A percentile compares a stretch with the other conserved stretches of the same genome.
Evolutionary conservation across 2,888 invertebrate genomes (phyloP).

Genomic region (Julus scanicus): DNA sequence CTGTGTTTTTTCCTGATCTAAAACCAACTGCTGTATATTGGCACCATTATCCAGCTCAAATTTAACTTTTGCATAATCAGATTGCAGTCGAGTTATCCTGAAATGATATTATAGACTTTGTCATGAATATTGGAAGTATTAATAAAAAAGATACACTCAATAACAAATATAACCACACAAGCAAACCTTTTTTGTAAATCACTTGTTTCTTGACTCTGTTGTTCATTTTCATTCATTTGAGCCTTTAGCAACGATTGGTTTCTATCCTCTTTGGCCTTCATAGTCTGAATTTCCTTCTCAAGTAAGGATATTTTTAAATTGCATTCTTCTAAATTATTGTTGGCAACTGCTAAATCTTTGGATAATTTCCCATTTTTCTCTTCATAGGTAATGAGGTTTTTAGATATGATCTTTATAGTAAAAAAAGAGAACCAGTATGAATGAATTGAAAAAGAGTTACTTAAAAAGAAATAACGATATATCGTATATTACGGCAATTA

Average conservation of each 20-base stretch:
- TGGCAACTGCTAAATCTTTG: background rate
- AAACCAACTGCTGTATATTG: background rate
- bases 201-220: background rate
- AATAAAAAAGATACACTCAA: background rate
- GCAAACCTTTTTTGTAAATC: conserved; percentile 32
- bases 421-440: background rate
- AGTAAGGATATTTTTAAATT: background rate
- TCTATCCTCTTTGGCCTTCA: background rate
- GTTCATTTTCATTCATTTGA: background rate
- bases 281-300: background rate
- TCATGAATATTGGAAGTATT: background rate
- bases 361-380: background rate
- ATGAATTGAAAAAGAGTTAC: no score
- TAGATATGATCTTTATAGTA: background rate
- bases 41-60: conserved; percentile 6
- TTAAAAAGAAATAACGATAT: no score
- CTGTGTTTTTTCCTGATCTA: background rate
- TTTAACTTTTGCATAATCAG: background rate
- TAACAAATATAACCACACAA: no score
- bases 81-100: background rate
- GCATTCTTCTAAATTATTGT: background rate
- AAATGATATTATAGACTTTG: background rate
- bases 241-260: background rate
- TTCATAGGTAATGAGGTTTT: background rate
- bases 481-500: no score